These are phyloP conservation scores for Melanitta fusca DNA, from an alignment of 2,797 vertebrate species.

Conservation along the genomic window DNA sequence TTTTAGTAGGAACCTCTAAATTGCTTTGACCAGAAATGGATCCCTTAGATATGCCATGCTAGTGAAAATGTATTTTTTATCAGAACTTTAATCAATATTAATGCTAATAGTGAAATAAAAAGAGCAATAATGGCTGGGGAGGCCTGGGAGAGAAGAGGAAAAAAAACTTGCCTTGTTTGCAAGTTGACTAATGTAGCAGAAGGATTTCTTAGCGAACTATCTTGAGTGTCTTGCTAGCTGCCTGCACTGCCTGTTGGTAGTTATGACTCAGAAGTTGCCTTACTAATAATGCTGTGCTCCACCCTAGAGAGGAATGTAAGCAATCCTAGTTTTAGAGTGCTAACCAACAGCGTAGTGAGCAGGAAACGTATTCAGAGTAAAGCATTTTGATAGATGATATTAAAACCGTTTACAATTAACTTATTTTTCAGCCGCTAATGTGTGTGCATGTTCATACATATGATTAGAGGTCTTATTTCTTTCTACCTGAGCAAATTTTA, in stretches of 20 bases:
- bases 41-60: not conserved
- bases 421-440: not conserved
- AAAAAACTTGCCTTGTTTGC: not conserved
- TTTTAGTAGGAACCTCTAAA: not conserved
- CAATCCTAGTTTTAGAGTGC: not conserved
- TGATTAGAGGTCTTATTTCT: not conserved
- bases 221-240: not conserved
- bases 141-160: not conserved
- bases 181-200: not conserved
- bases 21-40: not conserved
- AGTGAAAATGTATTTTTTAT: not conserved
- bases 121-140: not conserved
- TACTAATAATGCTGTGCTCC: constrained; percentile 5
- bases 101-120: not conserved
- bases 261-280: constrained; percentile 34
- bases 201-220: not conserved
- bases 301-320: constrained; percentile 50
- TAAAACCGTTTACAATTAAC: not conserved
- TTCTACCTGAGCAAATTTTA: not conserved
- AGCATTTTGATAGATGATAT: not conserved
- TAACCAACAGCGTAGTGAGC: not conserved
- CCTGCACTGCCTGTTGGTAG: constrained; percentile 16
- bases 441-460: not conserved
- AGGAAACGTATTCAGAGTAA: not conserved
- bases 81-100: not conserved